These are phyloP conservation scores for Camponotus vicinus DNA, from an alignment of 1,140 invertebrate genomes.

Conservation along the genomic window DNA sequence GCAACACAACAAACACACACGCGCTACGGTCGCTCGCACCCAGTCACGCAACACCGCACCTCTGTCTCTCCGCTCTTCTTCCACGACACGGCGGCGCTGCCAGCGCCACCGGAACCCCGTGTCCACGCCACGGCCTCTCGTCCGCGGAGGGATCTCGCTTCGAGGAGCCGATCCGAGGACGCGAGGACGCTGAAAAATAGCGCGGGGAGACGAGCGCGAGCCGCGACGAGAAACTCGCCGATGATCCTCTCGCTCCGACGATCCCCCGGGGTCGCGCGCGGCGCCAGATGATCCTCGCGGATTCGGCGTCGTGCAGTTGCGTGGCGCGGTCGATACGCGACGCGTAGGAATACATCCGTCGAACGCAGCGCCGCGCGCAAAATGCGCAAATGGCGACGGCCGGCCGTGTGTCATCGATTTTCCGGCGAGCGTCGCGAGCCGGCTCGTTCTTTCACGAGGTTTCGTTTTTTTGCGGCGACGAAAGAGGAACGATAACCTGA, in stretches of 20 bases:
- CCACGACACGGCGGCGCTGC: constrained; percentile 14
- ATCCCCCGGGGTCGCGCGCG: neutral
- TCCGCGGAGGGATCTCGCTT: too few relatives aligned
- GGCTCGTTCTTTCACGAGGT: neutral
- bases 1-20: constrained; percentile 85
- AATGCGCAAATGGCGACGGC: neutral
- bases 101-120: neutral
- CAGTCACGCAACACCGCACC: constrained; percentile 84
- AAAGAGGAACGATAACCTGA: neutral
- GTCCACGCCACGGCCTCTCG: too few relatives aligned
- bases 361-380: constrained; percentile 1
- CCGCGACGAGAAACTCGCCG: neutral
- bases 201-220: too few relatives aligned
- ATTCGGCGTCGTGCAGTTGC: too few relatives aligned
- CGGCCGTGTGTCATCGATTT: constrained; percentile 36
- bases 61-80: constrained; percentile 75
- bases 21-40: constrained; percentile 81
- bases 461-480: neutral
- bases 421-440: constrained; percentile 4
- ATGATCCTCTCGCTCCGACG: too few relatives aligned
- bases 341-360: constrained; percentile 16
- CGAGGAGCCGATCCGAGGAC: neutral
- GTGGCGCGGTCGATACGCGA: neutral
- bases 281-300: neutral
- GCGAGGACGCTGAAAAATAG: too few relatives aligned